Percentiles rank a stretch among this genome's conserved stretches.
These are phyloP conservation scores for Priocnemis perturbator DNA, from an alignment of 2,888 invertebrate genomes.

Conservation along the genomic window DNA sequence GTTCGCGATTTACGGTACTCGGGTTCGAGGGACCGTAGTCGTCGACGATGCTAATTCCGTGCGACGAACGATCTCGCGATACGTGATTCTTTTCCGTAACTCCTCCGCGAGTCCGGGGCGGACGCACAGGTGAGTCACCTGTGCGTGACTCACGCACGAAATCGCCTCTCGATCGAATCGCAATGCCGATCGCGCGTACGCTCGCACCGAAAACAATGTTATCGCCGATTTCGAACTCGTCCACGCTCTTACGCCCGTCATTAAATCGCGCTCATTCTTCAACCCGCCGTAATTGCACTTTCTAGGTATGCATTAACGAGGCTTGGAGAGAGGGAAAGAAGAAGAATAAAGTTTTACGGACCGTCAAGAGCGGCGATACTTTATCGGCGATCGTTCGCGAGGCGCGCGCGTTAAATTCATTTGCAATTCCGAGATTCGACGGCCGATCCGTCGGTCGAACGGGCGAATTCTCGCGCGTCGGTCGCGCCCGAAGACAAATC, in stretches of 20 bases:
- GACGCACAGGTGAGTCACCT: slow-evolving; percentile 44
- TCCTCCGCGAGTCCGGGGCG: slow-evolving; percentile 20
- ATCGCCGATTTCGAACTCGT: slow-evolving; percentile 14
- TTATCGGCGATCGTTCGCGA: not conserved
- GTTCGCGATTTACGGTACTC: no score
- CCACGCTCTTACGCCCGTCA: no score
- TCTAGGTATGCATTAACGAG: not conserved
- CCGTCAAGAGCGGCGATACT: not conserved
- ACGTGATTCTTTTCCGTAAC: slow-evolving; percentile 47
- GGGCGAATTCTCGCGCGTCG: no score
- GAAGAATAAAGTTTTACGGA: no score
- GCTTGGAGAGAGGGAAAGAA: not conserved
- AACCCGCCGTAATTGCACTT: no score
- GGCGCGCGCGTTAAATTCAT: not conserved
- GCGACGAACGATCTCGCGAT: slow-evolving; percentile 30
- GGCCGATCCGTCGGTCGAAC: no score
- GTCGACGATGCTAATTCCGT: slow-evolving; percentile 16
- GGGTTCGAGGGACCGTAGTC: slow-evolving; percentile 13
- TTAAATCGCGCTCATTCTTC: no score
- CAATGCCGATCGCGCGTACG: not conserved
- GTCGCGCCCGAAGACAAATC: no score
- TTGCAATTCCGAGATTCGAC: no score
- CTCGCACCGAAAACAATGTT: slow-evolving; percentile 27
- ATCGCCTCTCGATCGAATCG: slow-evolving; percentile 19
- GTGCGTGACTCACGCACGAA: slow-evolving; percentile 49